Evolutionary conservation across 2,888 invertebrate genomes (phyloP), one percentile per base, ranked within the genome.

Genomic region (Hirtodrosophila histrioides): DNA sequence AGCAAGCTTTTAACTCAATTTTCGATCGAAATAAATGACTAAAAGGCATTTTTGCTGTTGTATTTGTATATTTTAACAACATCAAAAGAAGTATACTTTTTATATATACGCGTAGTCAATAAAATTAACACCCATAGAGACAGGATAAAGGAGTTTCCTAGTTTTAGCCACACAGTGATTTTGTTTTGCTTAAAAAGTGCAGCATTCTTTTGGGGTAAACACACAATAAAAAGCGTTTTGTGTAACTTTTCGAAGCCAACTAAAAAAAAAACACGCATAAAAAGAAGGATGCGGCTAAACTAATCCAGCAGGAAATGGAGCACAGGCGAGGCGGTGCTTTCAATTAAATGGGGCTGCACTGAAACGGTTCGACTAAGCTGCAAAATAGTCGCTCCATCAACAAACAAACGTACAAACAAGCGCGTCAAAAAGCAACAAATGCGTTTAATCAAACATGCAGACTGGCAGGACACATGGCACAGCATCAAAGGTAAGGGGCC

Each of bases 361-460:
- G 60, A 46, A 57, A 49, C 41, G 54, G 61, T 74, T 63, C 68
- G 74, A 74, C 66, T 69, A 55, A 78, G 66, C 75, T 78, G 57
- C 50, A 75, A 61, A 64, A 68, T 53, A 60, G 77, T 53, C 53
- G 69, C 62, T 44, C 27, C 49, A 68, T 64, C 55, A 53, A 46
- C 65, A 65, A 55, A 48, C 60, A 55, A 36, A 41, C 57, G 48
- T 23, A 36, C 27, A 36, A 54, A 56, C 50, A 65, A 56, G 60
- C 76, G 87, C 78, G 69, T 84, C 78, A 81, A 84, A 82, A 81
- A 78, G 85, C 82, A 82, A 85, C 82, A 82, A 82, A 87, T 82
- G 82, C 86, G 88, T 87, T 82, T 82, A 85, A 87, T 87, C 86
- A 82, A 82, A 82, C 86, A 82, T 85, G 69, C 82, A 81, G 50